Evolutionary conservation across 2,797 vertebrate species (phyloP).

Genomic region (Phaenicophaeus curvirostris): DNA sequence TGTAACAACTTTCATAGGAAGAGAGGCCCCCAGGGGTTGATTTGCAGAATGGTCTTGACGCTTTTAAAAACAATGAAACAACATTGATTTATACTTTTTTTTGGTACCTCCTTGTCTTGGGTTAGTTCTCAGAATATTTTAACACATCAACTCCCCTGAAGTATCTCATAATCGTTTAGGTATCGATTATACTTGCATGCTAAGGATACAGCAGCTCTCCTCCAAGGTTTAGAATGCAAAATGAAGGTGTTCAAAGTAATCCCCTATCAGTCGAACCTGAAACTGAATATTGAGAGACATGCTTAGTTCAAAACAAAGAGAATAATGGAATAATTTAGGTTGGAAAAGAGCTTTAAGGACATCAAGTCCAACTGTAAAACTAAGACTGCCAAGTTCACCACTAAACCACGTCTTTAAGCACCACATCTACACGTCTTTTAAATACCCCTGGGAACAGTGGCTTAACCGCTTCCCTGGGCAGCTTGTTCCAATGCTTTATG

Average conservation of each 20-base stretch:
- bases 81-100: not conserved
- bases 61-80: not conserved
- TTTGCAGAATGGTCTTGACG: not conserved
- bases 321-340: no score
- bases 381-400: not conserved
- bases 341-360: not conserved
- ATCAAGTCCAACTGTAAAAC: not conserved
- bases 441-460: no score
- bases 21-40: not conserved
- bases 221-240: not conserved
- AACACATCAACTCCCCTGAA: not conserved
- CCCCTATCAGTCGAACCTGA: not conserved
- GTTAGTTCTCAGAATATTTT: not conserved
- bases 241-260: not conserved
- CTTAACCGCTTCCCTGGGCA: no score
- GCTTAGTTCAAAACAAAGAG: not conserved
- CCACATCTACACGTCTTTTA: not conserved
- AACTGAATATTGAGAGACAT: not conserved
- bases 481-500: no score
- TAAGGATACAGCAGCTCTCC: not conserved
- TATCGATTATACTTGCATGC: not conserved
- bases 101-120: not conserved
- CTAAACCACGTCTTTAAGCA: not conserved
- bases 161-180: not conserved
- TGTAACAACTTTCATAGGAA: constrained; percentile 17